Percentiles rank a stretch among this genome's conserved stretches.
These are phyloP conservation scores for Drosophila mayaguana DNA, from an alignment of 2,888 invertebrate species.

Conservation along the genomic window DNA sequence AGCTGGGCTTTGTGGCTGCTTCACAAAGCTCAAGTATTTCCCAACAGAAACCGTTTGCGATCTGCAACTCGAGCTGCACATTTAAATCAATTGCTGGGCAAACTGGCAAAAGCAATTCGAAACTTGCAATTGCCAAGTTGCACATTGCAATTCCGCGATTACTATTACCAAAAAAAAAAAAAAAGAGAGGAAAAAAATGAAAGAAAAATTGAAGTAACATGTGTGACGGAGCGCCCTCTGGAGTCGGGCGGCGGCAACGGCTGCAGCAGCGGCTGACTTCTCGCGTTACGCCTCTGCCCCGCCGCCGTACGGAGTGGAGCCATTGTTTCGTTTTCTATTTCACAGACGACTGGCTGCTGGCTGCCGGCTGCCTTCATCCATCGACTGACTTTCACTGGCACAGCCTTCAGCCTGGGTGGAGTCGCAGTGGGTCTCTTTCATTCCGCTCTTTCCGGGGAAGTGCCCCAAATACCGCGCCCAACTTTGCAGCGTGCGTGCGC, in stretches of 20 bases:
- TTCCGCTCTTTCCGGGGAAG: conserved; percentile 4
- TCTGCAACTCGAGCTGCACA: conserved; percentile 24
- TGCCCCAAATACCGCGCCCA: conserved; percentile 58
- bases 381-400: conserved; percentile 68
- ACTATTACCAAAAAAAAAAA: conserved; percentile 63
- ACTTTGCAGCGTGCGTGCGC: conserved; percentile 58
- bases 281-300: conserved; percentile 12
- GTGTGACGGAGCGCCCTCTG: conserved; percentile 67
- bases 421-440: not conserved
- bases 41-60: conserved; percentile 23
- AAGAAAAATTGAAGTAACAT: conserved; percentile 69
- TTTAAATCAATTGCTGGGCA: conserved; percentile 49
- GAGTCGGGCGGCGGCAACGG: conserved; percentile 29
- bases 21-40: conserved; percentile 22
- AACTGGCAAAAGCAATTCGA: conserved; percentile 26
- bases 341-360: conserved; percentile 73
- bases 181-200: not conserved
- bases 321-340: conserved; percentile 79
- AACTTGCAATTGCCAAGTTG: conserved; percentile 23
- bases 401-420: conserved; percentile 54
- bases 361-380: conserved; percentile 36
- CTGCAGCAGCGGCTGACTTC: conserved; percentile 9
- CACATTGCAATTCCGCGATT: conserved; percentile 49
- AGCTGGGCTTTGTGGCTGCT: conserved; percentile 27
- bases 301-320: conserved; percentile 10